phyloP scores from a whole-genome alignment of 2,113 vertebrate species.

The Rhynchopsitta pachyrhyncha region DNA sequence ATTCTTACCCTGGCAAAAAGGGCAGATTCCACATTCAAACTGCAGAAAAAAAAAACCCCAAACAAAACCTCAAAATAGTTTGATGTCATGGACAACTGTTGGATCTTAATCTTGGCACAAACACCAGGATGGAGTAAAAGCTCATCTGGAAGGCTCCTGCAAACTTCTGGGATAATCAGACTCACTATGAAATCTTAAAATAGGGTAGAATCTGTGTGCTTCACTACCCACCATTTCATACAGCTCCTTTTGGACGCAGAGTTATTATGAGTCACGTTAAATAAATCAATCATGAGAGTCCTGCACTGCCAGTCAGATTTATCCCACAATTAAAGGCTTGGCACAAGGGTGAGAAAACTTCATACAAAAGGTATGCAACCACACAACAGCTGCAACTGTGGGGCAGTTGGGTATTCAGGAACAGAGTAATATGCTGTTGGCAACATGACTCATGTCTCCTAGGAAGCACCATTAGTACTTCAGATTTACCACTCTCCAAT shows the following conservation, averaged over 20 bases:
- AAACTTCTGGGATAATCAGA: background rate
- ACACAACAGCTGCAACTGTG: conserved; percentile 71
- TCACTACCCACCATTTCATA: background rate
- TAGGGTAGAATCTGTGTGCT: background rate
- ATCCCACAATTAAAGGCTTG: conserved; percentile 72
- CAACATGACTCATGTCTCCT: conserved; percentile 24
- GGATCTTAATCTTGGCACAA: background rate
- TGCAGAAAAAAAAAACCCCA: background rate
- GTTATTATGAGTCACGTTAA: conserved; percentile 69
- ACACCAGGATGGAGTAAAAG: background rate
- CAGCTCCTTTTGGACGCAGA: conserved; percentile 27
- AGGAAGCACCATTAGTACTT: conserved; percentile 34
- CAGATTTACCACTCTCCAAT: background rate
- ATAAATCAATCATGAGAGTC: conserved; percentile 61
- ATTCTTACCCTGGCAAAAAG: background rate
- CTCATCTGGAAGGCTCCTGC: background rate
- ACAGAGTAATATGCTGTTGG: conserved; percentile 47
- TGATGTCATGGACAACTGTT: background rate
- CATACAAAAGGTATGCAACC: conserved; percentile 63
- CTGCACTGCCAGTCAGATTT: conserved; percentile 70
- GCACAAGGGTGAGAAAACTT: conserved; percentile 68
- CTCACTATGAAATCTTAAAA: background rate
- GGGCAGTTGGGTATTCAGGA: conserved; percentile 54
- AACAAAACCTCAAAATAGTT: background rate
- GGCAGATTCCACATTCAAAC: background rate